Base-by-base conservation (phyloP, 2,113 vertebrate genomes). In the Ciconia maguari region DNA sequence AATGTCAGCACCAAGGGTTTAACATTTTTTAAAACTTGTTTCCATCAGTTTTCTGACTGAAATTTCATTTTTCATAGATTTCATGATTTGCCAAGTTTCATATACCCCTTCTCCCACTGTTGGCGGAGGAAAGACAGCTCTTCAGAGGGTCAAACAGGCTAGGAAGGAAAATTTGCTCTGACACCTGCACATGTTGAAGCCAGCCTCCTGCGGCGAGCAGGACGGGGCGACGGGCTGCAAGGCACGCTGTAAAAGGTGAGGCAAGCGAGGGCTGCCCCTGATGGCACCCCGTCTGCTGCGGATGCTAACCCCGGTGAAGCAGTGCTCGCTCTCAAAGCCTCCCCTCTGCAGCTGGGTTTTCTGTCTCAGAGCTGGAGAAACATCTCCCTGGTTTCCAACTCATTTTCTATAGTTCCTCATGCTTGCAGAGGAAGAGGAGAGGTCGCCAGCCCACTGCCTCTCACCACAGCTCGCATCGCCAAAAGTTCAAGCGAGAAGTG, bases 81-180 rank as follows among this genome's bases (percentile, higher is more conserved):
- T 27, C 17, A 19, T 3, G 17, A 18, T 19, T 9, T 27, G 32
- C 55, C 54, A 34, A 4, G 41, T 9, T 25, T 13, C 55, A 7
- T 2, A 26, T 0, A 5, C 1, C 36, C 42, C 20, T 46, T 21
- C 10, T 54, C 25, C 16, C 32, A 2, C 0, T 1, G 9, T 4
- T 36, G 61, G 60, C 10, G 20, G 44, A 61, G 70, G 44, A 18
- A 8, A n/a, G 18, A 7, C 36, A 25, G 68, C 58, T 34, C 24
- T 12, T 22, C 89, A 19, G 71, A 29, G n/a, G 20, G 34, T 6
- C 17, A 10, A 7, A 3, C 20, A 24, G 21, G 32, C 16, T 0
- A 2, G n/a, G 27, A 21, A 55, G 68, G 66, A 20, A 32, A 7
- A 5, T 2, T 3, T 2, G 65, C 57, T 21, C 17, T 0, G 4